phyloP scores from a whole-genome alignment of 1,140 invertebrate species.

The Drosophila obscura region DNA sequence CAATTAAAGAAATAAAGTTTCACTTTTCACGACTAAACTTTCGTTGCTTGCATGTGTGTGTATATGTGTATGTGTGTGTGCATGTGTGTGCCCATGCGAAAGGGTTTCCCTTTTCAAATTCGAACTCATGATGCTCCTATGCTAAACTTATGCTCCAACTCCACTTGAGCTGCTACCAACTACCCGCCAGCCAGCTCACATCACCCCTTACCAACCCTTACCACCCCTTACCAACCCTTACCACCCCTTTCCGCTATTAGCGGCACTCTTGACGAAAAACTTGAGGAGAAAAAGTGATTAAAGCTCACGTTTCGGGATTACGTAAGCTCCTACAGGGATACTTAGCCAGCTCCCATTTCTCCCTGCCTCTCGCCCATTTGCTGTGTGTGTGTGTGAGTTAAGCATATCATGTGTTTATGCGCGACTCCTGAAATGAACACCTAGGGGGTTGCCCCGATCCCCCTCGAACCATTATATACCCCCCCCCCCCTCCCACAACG shows the following conservation, averaged over 20 bases:
- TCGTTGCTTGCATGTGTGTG: constrained; percentile 9
- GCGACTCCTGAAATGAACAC: constrained; percentile 69
- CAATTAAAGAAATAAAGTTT: constrained; percentile 29
- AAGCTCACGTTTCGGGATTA: constrained; percentile 65
- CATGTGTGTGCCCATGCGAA: constrained; percentile 1
- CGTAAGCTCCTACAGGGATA: constrained; percentile 79
- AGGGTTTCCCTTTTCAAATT: constrained; percentile 5
- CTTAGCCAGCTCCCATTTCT: constrained; percentile 53
- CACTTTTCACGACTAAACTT: constrained; percentile 12
- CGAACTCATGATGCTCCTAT: constrained; percentile 36
- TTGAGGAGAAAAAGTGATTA: constrained; percentile 48
- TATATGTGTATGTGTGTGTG: neutral
- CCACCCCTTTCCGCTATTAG: neutral
- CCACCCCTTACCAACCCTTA: too few species aligned
- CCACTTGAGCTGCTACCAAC: constrained; percentile 27
- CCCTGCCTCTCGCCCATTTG: constrained; percentile 5
- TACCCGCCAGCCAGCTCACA: neutral
- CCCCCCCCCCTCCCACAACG: neutral
- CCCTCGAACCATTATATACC: constrained; percentile 1
- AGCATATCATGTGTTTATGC: constrained; percentile 79
- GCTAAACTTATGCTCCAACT: constrained; percentile 35
- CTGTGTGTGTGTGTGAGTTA: constrained; percentile 36
- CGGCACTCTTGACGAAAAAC: neutral
- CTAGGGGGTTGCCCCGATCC: neutral
- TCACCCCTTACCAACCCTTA: neutral